Evolutionary conservation across 53 echinoderm and acorn worm species (phyloP).

Genomic region (Mesocentrotus franciscanus): DNA sequence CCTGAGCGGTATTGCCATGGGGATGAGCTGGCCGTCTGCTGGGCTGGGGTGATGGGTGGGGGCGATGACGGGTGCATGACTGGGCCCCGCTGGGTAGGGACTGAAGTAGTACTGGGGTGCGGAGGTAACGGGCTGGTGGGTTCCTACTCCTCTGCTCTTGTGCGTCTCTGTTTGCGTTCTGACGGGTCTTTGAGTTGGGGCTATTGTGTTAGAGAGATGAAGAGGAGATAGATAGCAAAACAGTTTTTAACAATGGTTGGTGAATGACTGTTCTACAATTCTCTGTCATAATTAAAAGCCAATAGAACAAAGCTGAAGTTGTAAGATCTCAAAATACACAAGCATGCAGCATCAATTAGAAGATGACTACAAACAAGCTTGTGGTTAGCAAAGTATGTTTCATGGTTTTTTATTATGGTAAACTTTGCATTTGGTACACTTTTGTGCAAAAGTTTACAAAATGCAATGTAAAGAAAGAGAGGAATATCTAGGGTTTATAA

Average conservation of each 20-base stretch:
- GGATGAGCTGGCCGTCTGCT: constrained; percentile 82
- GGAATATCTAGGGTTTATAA: too few relatives aligned
- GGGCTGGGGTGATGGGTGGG: constrained; percentile 62
- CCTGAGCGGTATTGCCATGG: constrained; percentile 89
- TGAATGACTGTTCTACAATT: too few relatives aligned
- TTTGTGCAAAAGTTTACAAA: too few relatives aligned
- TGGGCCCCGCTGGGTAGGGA: constrained; percentile 53
- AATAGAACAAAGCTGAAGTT: too few relatives aligned
- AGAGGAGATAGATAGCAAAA: not conserved
- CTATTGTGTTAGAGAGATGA: not conserved
- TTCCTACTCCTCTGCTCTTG: not conserved
- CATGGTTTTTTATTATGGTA: too few relatives aligned
- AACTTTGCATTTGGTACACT: too few relatives aligned
- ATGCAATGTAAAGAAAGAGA: too few relatives aligned
- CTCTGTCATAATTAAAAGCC: too few relatives aligned
- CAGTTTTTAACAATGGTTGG: not conserved
- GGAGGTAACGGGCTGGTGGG: constrained; percentile 18
- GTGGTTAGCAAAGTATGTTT: too few relatives aligned
- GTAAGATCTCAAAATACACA: too few relatives aligned
- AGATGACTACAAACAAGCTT: too few relatives aligned
- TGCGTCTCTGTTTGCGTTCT: constrained; percentile 14
- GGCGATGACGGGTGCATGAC: not conserved
- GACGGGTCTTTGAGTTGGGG: constrained; percentile 52
- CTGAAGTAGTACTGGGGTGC: constrained; percentile 76
- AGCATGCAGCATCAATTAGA: too few relatives aligned